Conservation (phyloP, 2,888 invertebrate genomes). For the Acanthococcus lagerstroemiae region DNA sequence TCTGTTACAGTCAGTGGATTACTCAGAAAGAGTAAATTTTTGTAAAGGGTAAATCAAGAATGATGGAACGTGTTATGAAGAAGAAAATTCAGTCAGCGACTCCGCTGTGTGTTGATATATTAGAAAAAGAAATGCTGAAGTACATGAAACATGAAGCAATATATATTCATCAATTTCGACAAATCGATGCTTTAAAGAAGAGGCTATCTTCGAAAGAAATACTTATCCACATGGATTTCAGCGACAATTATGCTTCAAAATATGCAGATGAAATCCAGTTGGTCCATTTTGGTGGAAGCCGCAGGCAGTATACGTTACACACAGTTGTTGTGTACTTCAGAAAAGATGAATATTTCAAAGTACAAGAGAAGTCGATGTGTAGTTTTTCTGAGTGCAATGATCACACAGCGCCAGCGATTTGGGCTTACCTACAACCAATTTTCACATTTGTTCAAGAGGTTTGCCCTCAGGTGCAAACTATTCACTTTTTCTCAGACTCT, state of each 20-base stretch:
- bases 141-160: neutral
- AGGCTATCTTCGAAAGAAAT: neutral
- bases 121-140: no score
- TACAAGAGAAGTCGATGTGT: constrained; percentile 34
- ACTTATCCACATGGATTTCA: neutral
- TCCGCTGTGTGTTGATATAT: no score
- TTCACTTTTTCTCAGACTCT: constrained; percentile 40
- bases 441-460: constrained; percentile 34
- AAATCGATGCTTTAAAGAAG: neutral
- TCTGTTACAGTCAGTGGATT: no score
- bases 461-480: constrained; percentile 34
- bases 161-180: neutral
- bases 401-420: constrained; percentile 38
- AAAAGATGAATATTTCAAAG: neutral
- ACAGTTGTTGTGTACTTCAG: neutral
- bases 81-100: no score
- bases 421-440: constrained; percentile 38
- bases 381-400: constrained; percentile 38
- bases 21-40: no score
- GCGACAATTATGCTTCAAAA: neutral
- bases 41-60: no score
- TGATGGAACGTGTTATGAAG: no score
- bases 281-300: neutral
- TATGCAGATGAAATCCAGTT: no score
- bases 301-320: neutral